Evolutionary conservation across 2,797 vertebrate genomes (phyloP).

Genomic region (Ceryle rudis): DNA sequence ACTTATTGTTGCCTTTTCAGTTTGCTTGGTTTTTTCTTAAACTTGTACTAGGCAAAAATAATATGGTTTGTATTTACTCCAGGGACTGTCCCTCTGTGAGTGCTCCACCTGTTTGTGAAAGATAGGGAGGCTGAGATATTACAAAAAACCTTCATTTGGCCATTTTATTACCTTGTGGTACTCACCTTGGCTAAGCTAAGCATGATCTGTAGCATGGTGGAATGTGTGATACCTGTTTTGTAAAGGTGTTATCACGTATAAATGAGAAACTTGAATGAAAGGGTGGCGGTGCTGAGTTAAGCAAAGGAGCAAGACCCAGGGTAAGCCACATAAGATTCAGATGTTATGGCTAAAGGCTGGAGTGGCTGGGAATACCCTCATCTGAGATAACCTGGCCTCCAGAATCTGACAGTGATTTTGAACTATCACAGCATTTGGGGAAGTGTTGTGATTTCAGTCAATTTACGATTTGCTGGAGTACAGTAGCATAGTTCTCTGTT

Average conservation of each 20-base stretch:
- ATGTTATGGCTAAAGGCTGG: neutral
- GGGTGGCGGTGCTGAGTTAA: neutral
- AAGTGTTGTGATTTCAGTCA: neutral
- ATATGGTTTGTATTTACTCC: neutral
- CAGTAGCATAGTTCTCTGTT: neutral
- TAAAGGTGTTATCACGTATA: neutral
- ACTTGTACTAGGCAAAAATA: neutral
- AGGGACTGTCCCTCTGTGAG: neutral
- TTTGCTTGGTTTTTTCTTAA: neutral
- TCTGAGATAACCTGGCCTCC: neutral
- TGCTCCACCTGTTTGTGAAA: neutral
- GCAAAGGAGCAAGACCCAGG: neutral
- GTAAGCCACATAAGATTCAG: neutral
- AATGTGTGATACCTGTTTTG: neutral
- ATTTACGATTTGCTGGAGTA: neutral
- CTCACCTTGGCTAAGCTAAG: neutral
- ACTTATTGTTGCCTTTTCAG: neutral
- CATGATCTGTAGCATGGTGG: neutral
- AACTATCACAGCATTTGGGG: neutral
- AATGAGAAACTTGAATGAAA: neutral
- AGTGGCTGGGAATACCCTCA: neutral
- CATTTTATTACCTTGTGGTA: neutral
- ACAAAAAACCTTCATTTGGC: neutral
- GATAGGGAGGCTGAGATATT: neutral
- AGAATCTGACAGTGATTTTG: neutral